These are phyloP conservation scores for Cylloceria caligata DNA, from an alignment of 2,888 invertebrate genomes.

Conservation along the genomic window DNA sequence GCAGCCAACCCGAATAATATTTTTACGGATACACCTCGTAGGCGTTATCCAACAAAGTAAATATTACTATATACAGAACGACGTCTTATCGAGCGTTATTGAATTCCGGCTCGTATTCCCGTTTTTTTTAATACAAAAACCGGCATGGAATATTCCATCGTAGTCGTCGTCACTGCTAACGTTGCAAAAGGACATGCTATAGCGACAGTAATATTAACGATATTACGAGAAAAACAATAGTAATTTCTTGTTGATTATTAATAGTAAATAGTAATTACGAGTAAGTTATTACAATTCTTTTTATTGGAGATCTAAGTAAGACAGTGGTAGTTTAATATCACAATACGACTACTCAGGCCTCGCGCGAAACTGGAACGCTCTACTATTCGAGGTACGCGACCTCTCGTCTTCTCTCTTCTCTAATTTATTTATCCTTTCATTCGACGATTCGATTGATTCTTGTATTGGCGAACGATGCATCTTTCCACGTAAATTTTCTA, in stretches of 20 bases:
- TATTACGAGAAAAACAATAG: slow-evolving; percentile 68
- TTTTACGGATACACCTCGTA: slow-evolving; percentile 35
- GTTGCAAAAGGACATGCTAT: slow-evolving; percentile 57
- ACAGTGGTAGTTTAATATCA: slow-evolving; percentile 85
- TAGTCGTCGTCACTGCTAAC: slow-evolving; percentile 43
- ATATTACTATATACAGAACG: slow-evolving; percentile 16
- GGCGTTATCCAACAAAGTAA: slow-evolving; percentile 23
- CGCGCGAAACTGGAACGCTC: slow-evolving; percentile 78
- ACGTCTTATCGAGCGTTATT: slow-evolving; percentile 45
- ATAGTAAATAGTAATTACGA: slow-evolving; percentile 68
- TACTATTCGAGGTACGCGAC: slow-evolving; percentile 59
- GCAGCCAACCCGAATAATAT: slow-evolving; percentile 35
- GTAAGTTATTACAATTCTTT: slow-evolving; percentile 77
- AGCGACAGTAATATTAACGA: slow-evolving; percentile 65
- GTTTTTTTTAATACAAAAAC: slow-evolving; percentile 26
- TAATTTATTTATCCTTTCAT: slow-evolving; percentile 40
- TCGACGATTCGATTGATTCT: slow-evolving; percentile 22
- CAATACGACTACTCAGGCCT: slow-evolving; percentile 85
- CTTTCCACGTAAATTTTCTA: slow-evolving; percentile 2
- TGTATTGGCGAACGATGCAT: neutral
- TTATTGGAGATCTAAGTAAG: slow-evolving; percentile 84
- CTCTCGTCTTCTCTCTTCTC: slow-evolving; percentile 51
- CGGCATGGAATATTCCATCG: slow-evolving; percentile 15
- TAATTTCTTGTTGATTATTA: slow-evolving; percentile 55
- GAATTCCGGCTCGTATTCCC: slow-evolving; percentile 31